Base-by-base conservation (phyloP, 2,888 invertebrate species). In the Venustoraphidia nigricollis region DNA sequence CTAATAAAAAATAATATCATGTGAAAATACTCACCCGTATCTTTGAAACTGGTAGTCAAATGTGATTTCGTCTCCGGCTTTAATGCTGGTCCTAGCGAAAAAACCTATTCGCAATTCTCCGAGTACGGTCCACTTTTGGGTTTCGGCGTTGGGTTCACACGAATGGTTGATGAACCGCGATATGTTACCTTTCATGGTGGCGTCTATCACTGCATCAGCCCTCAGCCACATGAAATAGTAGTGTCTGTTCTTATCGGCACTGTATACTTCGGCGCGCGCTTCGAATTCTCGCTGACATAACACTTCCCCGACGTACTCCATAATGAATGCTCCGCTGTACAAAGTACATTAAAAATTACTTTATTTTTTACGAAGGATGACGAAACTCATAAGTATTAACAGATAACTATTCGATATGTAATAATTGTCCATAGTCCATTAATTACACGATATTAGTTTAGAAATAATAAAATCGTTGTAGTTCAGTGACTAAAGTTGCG, bases 251-350 rank as follows among this genome's bases (percentile, higher is more conserved):
- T 91, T 90, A 51, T 88, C 87, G 56, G 85, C 82, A 0, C 92
- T 89, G 66, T 97, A 97, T 41, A 83, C 78, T 58, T 86, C 84
- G 0, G 91, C 88, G 8, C 97, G 77, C 47, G 81, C 77, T 61
- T 87, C 85, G 67, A 97, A 96, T 64, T 91, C 89, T 54, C 84
- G 82, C 44, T 83, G 84, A 65, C 92, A 87, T 9, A 97, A 71
- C 1, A 99, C 94, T 71, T 99, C 98, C 0, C 98, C 98, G 1
- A 98, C 89, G 64, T 98, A 99, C 65, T 99, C 98, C 81, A 97
- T 86, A 43, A 99, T 82, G 68, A 98, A 99, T 59, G 86, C 82
- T 9, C 93, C 95, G 49, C 91, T 91, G 70, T 6, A 27, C 27
- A 27, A 3, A 27, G 3, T 5, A 17, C 27, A 27, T 6, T 27